phyloP scores from a whole-genome alignment of 2,797 vertebrate genomes.

The Astyanax mexicanus region DNA sequence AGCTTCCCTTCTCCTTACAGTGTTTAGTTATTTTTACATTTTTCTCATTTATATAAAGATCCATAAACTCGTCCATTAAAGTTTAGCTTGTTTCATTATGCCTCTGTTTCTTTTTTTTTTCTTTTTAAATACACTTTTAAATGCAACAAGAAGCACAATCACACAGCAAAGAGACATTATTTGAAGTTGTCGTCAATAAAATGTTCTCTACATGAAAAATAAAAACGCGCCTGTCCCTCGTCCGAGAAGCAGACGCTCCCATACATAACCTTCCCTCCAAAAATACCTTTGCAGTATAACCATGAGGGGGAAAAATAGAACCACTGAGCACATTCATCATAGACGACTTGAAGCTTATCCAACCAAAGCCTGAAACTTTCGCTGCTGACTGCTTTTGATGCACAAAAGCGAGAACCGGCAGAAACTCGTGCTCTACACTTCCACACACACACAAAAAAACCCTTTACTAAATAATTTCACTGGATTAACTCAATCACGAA shows the following conservation, averaged over 20 bases:
- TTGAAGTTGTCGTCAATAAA: constrained; percentile 71
- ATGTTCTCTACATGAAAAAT: constrained; percentile 65
- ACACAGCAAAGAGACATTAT: constrained; percentile 73
- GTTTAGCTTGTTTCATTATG: constrained; percentile 57
- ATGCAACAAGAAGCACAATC: constrained; percentile 80
- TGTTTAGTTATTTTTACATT: constrained; percentile 38
- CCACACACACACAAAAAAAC: no score
- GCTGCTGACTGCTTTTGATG: constrained; percentile 31
- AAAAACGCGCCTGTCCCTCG: constrained; percentile 67
- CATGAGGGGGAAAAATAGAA: constrained; percentile 42
- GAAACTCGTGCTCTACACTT: constrained; percentile 6
- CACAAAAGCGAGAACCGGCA: not conserved
- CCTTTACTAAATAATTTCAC: constrained; percentile 8
- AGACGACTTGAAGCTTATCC: constrained; percentile 43
- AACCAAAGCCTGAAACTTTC: constrained; percentile 33
- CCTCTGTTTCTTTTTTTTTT: constrained; percentile 53
- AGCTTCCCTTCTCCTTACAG: constrained; percentile 27
- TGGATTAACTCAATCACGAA: constrained; percentile 19
- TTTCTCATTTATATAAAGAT: constrained; percentile 43
- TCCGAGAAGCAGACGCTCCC: constrained; percentile 51
- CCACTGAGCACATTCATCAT: constrained; percentile 34
- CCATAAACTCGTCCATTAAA: constrained; percentile 53
- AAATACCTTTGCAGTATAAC: constrained; percentile 42
- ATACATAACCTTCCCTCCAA: constrained; percentile 42
- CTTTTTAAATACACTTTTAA: constrained; percentile 72